Evolutionary conservation across 2,888 invertebrate genomes (phyloP), one percentile per base, ranked within the genome.

Genomic region (Leptinotarsa rubiginosa): DNA sequence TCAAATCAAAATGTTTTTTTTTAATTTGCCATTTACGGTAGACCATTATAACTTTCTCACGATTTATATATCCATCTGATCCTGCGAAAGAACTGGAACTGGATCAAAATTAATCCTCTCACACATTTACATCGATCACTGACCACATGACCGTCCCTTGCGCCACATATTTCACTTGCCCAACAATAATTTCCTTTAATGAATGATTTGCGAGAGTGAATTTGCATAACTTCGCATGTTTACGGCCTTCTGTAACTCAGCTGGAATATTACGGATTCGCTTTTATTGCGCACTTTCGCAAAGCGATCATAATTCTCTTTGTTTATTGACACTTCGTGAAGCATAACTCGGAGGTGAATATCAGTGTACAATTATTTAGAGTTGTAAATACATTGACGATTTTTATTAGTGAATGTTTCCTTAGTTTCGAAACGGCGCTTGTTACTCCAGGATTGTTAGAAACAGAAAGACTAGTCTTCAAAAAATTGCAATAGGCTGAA

Each of bases 191-290:
- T 56, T 56, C 22, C 22, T 13, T 4, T 56, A 62, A 62, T 41
- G 62, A 62, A 62, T 62, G 62, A 62, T 56, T 56, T 56, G 56
- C 22, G 20, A 56, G 56, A 41, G 10, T 31, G 16, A 41, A 62
- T 62, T 41, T 31, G 41, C 62, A 62, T 62, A 62, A 62, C 20
- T n/a, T 62, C 31, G 25, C 62, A 62, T 62, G 62, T 62, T 62
- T 62, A 62, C 31, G 16, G 31, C 62, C 5, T 41, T n/a, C 25
- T 62, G 41, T 56, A 56, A 56, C 20, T 56, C 56, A 56, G 50
- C 15, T 50, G 56, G 56, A 56, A 62, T 62, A 62, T 7, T 16
- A 41, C 16, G 62, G 41, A 62, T 62, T 62, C 62, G n/a, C 62
- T 41, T 62, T 62, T 62, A 62, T n/a, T 41, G 62, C 62, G 62